phyloP scores from a whole-genome alignment of 2,888 invertebrate species.

The Ditula angustiorana region DNA sequence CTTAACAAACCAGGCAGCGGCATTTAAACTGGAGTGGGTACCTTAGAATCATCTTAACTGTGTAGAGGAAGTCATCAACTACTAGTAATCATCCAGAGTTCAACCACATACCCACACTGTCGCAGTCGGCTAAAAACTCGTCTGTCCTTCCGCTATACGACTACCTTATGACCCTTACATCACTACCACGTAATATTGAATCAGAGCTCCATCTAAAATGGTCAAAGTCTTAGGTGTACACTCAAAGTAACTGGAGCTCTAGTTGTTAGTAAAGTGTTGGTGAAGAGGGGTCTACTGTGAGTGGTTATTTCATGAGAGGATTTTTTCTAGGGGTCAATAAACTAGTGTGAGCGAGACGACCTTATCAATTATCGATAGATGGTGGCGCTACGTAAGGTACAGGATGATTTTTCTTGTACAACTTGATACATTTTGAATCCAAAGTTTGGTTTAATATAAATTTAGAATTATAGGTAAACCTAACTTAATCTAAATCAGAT shows the following conservation, averaged over 20 bases:
- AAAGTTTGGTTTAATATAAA: too few relatives aligned
- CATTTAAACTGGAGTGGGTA: background rate
- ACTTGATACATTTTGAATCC: too few relatives aligned
- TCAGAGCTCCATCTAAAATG: conserved; percentile 32
- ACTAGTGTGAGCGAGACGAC: conserved; percentile 73
- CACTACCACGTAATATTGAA: conserved; percentile 38
- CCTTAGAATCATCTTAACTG: conserved; percentile 11
- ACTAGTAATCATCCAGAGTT: conserved; percentile 42
- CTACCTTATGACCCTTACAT: conserved; percentile 46
- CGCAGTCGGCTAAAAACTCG: conserved; percentile 54
- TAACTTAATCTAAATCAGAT: too few relatives aligned
- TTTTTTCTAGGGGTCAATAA: conserved; percentile 73
- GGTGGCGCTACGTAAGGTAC: conserved; percentile 55
- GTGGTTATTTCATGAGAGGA: conserved; percentile 43
- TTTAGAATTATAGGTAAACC: too few relatives aligned
- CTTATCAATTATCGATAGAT: conserved; percentile 75
- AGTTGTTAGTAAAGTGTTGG: background rate
- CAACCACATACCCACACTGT: conserved; percentile 45
- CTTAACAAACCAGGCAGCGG: background rate
- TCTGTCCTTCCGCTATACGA: conserved; percentile 49
- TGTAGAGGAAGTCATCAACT: conserved; percentile 19
- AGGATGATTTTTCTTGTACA: conserved; percentile 49
- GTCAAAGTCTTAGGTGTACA: background rate
- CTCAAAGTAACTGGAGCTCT: conserved; percentile 3
- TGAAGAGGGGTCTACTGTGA: conserved; percentile 12